Percentiles rank a stretch among this genome's conserved stretches.
Conservation (phyloP, 2,888 invertebrate genomes). For the Ptychoptera contaminata region DNA sequence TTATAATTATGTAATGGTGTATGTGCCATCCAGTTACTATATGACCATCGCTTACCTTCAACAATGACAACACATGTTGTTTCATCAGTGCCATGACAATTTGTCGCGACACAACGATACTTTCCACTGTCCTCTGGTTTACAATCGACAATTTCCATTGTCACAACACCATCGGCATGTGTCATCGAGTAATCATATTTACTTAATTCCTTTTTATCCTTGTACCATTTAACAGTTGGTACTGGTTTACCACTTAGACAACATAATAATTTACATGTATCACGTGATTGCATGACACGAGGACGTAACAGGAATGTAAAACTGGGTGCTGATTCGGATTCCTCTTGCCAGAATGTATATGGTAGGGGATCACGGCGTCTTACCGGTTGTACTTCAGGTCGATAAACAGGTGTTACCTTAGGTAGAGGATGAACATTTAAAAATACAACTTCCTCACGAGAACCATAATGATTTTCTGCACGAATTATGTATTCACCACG, state of each 20-base stretch:
- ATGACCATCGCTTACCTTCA: constrained; percentile 49
- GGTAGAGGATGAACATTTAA: constrained; percentile 75
- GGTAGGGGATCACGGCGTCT: constrained; percentile 68
- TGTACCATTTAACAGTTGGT: constrained; percentile 85
- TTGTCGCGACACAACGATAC: constrained; percentile 87
- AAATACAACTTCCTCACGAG: constrained; percentile 90
- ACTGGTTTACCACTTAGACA: constrained; percentile 90
- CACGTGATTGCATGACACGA: constrained; percentile 91
- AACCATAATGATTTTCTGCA: constrained; percentile 93
- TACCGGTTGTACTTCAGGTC: constrained; percentile 52
- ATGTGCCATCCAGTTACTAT: not conserved
- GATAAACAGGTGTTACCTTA: constrained; percentile 28
- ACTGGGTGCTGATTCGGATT: constrained; percentile 81
- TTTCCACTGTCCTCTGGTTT: constrained; percentile 91
- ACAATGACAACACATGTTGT: constrained; percentile 91
- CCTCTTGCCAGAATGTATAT: constrained; percentile 84
- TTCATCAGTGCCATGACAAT: constrained; percentile 88
- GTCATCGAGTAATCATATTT: constrained; percentile 84
- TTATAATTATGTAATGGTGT: no score
- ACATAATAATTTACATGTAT: constrained; percentile 94
- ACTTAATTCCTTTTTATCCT: constrained; percentile 81
- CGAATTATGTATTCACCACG: constrained; percentile 94
- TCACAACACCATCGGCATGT: constrained; percentile 87
- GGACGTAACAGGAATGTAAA: constrained; percentile 98
- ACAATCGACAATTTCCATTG: constrained; percentile 92